Base-by-base conservation (phyloP, 1,140 invertebrate genomes). In the Ceratina calcarata region DNA sequence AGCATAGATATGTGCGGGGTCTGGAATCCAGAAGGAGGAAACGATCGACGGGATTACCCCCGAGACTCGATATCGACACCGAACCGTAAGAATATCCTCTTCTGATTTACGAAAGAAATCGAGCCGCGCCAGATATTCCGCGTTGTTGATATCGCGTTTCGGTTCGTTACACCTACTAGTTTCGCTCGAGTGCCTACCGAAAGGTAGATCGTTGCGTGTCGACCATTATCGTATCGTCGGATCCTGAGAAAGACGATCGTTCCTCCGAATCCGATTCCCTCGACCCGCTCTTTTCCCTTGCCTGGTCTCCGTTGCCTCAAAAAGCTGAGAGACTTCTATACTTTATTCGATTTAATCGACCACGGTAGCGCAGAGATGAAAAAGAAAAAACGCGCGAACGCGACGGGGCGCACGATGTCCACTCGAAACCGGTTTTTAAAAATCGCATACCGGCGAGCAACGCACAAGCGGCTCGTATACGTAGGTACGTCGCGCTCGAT, bases 21-120 rank as follows among this genome's bases (percentile, higher is more conserved):
- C 37, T 45, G 10, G 37, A 45, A 45, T 45, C 24, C 24, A 57
- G 53, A 49, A 53, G 68, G 77, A 72, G 4, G 32, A 71, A 53
- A 55, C 53, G 62, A 67, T 49, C 55, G 61, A 80, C 57, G 60
- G 53, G 74, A 60, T 62, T 73, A 68, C 82, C 81, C 60, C n/a
- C 32, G 84, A 83, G 78, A 84, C 83, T 72, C 68, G 83, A 90
- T 89, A 88, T 90, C 81, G 89, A 89, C 82, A 84, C 82, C 74
- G 22, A 64, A 64, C 66, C 69, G 84, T 84, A 86, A 87, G 86
- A 86, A 89, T 89, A 90, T 90, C 82, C 55, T 76, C 68, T 70
- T 65, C 66, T 84, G 87, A 87, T 86, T 88, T 84, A 87, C 77
- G 70, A 86, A 88, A 78, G 86, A 81, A 86, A 86, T 81, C 76